Percentiles rank a stretch among this genome's conserved stretches.
Conservation (phyloP, 2,113 vertebrate species). For the Balaeniceps rex region DNA sequence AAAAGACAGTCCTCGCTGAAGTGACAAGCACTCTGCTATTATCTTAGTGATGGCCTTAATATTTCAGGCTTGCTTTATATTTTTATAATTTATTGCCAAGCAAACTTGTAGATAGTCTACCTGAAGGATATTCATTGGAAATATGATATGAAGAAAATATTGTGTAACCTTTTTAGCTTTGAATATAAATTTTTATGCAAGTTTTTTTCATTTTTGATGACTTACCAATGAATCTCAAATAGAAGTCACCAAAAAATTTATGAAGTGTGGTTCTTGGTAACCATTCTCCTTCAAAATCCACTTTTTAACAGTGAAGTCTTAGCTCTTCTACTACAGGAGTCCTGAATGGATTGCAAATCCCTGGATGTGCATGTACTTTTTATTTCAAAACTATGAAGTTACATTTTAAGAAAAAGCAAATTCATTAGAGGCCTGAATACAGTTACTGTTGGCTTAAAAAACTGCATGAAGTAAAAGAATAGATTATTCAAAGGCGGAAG, state of each 20-base stretch:
- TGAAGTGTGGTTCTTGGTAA: not conserved
- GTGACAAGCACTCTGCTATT: not conserved
- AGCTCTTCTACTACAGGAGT: not conserved
- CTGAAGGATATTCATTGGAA: not conserved
- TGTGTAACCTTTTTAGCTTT: not conserved
- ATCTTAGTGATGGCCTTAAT: not conserved
- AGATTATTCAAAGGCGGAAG: not conserved
- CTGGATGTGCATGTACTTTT: not conserved
- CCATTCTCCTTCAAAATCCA: not conserved
- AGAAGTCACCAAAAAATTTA: not conserved
- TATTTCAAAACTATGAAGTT: not conserved
- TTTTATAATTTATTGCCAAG: not conserved
- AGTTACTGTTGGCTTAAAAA: not conserved
- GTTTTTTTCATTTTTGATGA: not conserved
- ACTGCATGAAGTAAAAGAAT: not conserved
- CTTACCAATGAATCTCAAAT: not conserved
- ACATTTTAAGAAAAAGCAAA: not conserved
- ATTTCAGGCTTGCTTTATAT: not conserved
- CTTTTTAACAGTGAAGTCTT: not conserved
- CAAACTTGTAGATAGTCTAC: not conserved
- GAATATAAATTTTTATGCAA: not conserved
- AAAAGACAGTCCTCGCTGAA: not conserved
- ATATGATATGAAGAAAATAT: not conserved
- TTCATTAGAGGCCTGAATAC: not conserved
- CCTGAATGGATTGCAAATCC: not conserved